phyloP scores from a whole-genome alignment of 2,888 invertebrate genomes.

The Trichopria drosophilae region DNA sequence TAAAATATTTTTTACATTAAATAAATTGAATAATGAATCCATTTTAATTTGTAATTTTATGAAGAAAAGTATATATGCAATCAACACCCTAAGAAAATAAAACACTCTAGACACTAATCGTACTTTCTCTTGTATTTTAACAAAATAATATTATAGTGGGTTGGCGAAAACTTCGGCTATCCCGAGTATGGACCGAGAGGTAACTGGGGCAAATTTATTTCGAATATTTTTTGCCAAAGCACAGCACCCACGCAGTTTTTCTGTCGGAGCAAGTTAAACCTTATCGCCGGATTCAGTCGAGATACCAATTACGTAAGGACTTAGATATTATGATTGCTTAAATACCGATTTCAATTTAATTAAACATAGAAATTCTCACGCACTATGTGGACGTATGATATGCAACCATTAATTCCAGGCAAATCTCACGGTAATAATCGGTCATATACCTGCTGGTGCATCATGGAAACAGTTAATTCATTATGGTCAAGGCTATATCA shows the following conservation, averaged over 20 bases:
- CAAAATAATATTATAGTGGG: conserved; percentile 43
- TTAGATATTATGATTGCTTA: too few relatives aligned
- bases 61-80: too few relatives aligned
- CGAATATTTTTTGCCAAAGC: conserved; percentile 48
- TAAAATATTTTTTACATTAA: neutral
- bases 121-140: neutral
- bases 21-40: too few relatives aligned
- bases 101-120: too few relatives aligned
- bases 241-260: conserved; percentile 46
- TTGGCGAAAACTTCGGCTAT: conserved; percentile 54
- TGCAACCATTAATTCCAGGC: conserved; percentile 41
- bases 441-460: conserved; percentile 52
- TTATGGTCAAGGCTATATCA: conserved; percentile 52
- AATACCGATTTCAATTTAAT: too few relatives aligned
- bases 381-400: too few relatives aligned
- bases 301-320: conserved; percentile 31
- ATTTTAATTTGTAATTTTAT: neutral
- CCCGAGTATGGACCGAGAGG: conserved; percentile 51
- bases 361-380: too few relatives aligned
- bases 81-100: too few relatives aligned
- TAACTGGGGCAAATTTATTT: conserved; percentile 50
- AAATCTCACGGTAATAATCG: conserved; percentile 48
- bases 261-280: conserved; percentile 48
- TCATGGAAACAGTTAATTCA: conserved; percentile 55
- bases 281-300: conserved; percentile 45